Evolutionary conservation across 2,113 vertebrate genomes (phyloP), one percentile per base, ranked within the genome.

Genomic region (Ifrita kowaldi): DNA sequence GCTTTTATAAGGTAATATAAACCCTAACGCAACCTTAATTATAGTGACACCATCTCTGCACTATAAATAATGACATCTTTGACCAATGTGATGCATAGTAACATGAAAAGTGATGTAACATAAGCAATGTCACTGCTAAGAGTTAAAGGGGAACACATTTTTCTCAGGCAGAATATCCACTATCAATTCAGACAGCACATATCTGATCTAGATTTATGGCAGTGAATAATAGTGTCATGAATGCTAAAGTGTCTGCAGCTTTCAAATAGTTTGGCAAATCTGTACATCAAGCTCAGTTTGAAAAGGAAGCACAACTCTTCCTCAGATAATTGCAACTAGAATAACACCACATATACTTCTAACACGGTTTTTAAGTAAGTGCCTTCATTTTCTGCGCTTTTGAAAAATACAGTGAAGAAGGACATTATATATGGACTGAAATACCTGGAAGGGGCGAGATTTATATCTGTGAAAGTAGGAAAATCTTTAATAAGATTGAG

Each of bases 41-140:
- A 94, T 16, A 95, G 83, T 96, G 94, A 81, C 71, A 93, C 52
- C 87, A 90, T 93, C 78, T 50, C 65, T 86, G 55, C 41, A 62
- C 87, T 92, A 95, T 94, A 93, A 90, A 95, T 87, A 93, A 93
- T 76, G 53, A 77, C 70, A 78, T 92, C 87, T 97, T 95, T 84
- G 80, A 57, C 85, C 91, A 96, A 65, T 50, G 89, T 91, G 89
- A 94, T 91, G 68, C 89, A 92, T 32, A 80, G 57, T 84, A 95
- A 95, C 79, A 80, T 67, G 69, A 95, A 94, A 96, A 80, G 55
- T 87, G 60, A 73, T 94, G 89, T 93, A 87, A 95, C 78, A 82
- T 78, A 94, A 94, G 94, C 93, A 97, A 90, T 96, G 91, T 96
- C 89, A 95, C 87, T 78, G 92, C 95, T 96, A 90, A 89, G 97